Base-by-base conservation (phyloP, 2,888 invertebrate species). In the Ophraella communa region DNA sequence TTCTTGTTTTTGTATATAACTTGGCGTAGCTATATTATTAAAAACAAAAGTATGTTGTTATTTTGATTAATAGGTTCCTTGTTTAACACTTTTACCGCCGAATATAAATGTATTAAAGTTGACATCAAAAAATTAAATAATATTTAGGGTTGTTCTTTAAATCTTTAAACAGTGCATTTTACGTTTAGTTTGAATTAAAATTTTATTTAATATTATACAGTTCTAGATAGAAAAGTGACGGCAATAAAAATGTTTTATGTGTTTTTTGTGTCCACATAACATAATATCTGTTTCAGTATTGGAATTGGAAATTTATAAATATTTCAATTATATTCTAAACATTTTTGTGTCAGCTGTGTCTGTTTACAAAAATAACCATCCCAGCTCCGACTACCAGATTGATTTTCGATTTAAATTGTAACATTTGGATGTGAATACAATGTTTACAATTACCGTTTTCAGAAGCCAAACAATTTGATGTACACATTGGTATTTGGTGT, bases 341-440 rank as follows among this genome's bases (percentile, higher is more conserved):
- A 27, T 27, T 27, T 27, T 27, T 8, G 4, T 33, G 33, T 10
- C 33, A 11, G 33, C 33, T 33, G 33, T 33, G 24, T 7, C 24
- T 24, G 24, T 24, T 24, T 33, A 33, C 33, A 11, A 33, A 11
- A 33, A 33, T 33, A 33, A 33, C 33, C 11, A 33, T 33, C 33
- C 33, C 33, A 33, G 33, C 10, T 33, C 33, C 5, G 33, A 11
- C 33, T 33, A 11, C 33, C 33, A 54, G 39, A 54, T 54, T 54
- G 54, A 54, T 54, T 54, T 54, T 54, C 54, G 54, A 54, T 54
- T 54, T 54, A 54, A 54, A 54, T 54, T 54, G 54, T 54, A 39
- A 21, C 35, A 35, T 54, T 54, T 54, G 54, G 39, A 54, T 39
- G 54, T 39, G 39, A 54, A 54, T 39, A 18, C 54, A 27, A 54